A percentile compares a stretch with the other conserved stretches of the same genome.
phyloP scores from a whole-genome alignment of 2,888 invertebrate genomes.

The Eupithecia centaureata region DNA sequence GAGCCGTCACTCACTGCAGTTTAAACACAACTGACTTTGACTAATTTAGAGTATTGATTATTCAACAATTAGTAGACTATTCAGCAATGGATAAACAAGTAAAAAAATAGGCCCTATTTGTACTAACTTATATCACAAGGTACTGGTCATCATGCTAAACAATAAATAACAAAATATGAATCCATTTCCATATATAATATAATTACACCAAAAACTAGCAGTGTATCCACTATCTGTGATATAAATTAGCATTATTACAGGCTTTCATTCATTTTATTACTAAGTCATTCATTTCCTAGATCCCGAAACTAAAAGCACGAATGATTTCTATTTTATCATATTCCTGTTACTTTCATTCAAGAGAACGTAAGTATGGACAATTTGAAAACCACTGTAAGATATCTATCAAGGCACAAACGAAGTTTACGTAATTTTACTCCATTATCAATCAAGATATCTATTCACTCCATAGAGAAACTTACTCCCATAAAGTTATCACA shows the following conservation, averaged over 20 bases:
- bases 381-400: background rate
- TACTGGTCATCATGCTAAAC: background rate
- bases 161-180: background rate
- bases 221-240: background rate
- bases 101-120: background rate
- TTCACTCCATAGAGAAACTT: too few species aligned
- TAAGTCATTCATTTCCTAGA: background rate
- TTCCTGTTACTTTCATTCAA: background rate
- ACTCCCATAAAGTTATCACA: too few species aligned
- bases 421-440: too few species aligned
- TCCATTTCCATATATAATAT: background rate
- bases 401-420: too few species aligned
- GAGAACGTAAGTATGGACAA: background rate
- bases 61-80: background rate
- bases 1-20: too few species aligned
- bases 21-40: background rate
- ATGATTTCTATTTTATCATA: background rate
- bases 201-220: background rate
- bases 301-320: background rate
- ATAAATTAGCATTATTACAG: background rate
- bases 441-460: too few species aligned
- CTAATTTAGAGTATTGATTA: background rate
- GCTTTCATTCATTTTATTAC: background rate
- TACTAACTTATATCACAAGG: background rate
- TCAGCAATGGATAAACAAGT: background rate